These are phyloP conservation scores for Morinoia aosen DNA, from an alignment of 2,888 invertebrate genomes.

Conservation along the genomic window DNA sequence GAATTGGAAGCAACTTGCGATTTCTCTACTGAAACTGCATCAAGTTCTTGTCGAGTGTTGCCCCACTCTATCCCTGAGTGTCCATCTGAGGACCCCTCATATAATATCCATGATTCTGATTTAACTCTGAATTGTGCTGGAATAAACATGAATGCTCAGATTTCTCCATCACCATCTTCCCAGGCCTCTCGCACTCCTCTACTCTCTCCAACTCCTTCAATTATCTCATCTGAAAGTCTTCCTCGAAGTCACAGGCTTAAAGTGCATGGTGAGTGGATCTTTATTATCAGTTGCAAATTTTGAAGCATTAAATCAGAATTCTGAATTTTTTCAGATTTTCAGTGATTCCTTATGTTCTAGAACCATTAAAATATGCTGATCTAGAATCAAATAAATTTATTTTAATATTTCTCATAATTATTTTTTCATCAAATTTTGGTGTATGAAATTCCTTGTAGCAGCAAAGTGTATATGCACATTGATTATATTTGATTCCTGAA, in stretches of 20 bases:
- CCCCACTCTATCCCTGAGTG: conserved; percentile 40
- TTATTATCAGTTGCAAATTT: not conserved
- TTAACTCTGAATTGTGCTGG: not conserved
- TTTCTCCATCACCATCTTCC: conserved; percentile 25
- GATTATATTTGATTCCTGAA: not conserved
- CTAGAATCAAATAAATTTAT: not conserved
- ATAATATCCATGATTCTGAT: not conserved
- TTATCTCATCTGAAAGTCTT: conserved; percentile 36
- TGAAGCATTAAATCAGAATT: not conserved
- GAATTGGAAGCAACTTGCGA: not conserved
- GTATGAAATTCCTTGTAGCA: not conserved
- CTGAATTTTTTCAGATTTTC: not conserved
- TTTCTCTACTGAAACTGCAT: not conserved
- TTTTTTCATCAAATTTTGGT: not conserved
- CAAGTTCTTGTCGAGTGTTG: not conserved
- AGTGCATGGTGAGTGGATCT: conserved; percentile 22
- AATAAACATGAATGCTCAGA: not conserved
- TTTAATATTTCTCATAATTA: not conserved
- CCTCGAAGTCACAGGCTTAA: conserved; percentile 16
- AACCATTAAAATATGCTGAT: not conserved
- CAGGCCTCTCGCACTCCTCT: conserved; percentile 13
- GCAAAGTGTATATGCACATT: not conserved
- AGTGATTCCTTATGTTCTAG: not conserved
- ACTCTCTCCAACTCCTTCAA: conserved; percentile 23
- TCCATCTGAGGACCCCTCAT: conserved; percentile 7